phyloP scores from a whole-genome alignment of 2,113 vertebrate genomes.

The Lucifuga dentata region DNA sequence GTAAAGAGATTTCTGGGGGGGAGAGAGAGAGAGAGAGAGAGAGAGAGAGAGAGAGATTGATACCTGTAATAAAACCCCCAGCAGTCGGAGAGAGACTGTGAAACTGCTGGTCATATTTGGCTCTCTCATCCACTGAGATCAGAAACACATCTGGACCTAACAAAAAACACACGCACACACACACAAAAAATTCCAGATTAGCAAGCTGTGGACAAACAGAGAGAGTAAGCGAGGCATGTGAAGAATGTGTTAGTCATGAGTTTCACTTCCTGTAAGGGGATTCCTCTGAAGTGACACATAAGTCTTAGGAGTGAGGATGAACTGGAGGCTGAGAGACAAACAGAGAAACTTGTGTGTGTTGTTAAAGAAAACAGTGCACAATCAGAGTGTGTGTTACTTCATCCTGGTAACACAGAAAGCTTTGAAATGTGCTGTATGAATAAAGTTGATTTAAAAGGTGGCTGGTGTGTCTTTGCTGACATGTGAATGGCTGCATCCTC shows the following conservation, averaged over 20 bases:
- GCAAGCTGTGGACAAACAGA: not conserved
- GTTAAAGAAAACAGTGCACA: too few species aligned
- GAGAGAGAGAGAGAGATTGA: rapidly evolving
- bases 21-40: not conserved
- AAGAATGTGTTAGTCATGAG: constrained; percentile 52
- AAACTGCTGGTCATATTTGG: constrained; percentile 98
- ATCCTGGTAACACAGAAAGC: too few species aligned
- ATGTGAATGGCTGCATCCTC: too few species aligned
- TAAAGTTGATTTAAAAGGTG: too few species aligned
- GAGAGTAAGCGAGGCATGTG: constrained; percentile 20
- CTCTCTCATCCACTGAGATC: constrained; percentile 96
- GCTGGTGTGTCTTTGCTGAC: too few species aligned
- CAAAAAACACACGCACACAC: constrained; percentile 17
- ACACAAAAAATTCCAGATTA: constrained; percentile 8
- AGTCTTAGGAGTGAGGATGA: not conserved
- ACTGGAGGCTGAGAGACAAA: not conserved
- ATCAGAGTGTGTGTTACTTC: too few species aligned
- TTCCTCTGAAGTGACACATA: constrained; percentile 14
- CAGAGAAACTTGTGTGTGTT: not conserved
- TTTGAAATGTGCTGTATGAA: too few species aligned
- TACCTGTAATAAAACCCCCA: constrained; percentile 97
- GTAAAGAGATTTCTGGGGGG: not conserved
- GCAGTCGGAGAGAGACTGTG: constrained; percentile 92
- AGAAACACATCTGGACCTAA: constrained; percentile 93
- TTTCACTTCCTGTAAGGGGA: constrained; percentile 53